phyloP scores from a whole-genome alignment of 2,113 vertebrate genomes.

The Cavia aperea region DNA sequence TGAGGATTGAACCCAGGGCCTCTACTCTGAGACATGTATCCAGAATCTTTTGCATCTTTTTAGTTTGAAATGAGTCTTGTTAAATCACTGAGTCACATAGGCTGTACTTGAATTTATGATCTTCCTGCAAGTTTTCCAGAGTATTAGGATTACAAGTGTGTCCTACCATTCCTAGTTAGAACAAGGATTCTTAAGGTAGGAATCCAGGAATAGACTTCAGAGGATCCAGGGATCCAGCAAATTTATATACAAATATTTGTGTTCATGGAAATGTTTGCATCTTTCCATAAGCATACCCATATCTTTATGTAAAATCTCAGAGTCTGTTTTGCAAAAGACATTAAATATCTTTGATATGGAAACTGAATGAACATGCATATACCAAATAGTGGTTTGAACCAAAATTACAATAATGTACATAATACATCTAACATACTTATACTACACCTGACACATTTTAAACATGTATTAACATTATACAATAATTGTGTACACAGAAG shows the following conservation, averaged over 20 bases:
- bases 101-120: not conserved
- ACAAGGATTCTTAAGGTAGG: not conserved
- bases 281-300: not conserved
- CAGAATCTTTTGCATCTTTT: not conserved
- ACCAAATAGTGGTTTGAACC: not conserved
- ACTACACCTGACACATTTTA: not conserved
- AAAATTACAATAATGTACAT: not conserved
- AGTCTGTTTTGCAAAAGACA: not conserved
- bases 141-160: not conserved
- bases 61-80: not conserved
- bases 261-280: not conserved
- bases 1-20: not conserved
- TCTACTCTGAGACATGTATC: not conserved
- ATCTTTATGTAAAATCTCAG: not conserved
- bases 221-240: not conserved
- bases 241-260: not conserved
- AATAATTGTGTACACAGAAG: not conserved
- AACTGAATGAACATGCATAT: not conserved
- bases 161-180: not conserved
- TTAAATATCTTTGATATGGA: not conserved
- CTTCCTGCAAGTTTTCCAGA: not conserved
- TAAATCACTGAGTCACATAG: not conserved
- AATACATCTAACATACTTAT: not conserved
- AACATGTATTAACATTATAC: slow-evolving; percentile 12
- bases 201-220: not conserved